Evolutionary conservation across 2,113 vertebrate species (phyloP).

Genomic region (Athene cunicularia): DNA sequence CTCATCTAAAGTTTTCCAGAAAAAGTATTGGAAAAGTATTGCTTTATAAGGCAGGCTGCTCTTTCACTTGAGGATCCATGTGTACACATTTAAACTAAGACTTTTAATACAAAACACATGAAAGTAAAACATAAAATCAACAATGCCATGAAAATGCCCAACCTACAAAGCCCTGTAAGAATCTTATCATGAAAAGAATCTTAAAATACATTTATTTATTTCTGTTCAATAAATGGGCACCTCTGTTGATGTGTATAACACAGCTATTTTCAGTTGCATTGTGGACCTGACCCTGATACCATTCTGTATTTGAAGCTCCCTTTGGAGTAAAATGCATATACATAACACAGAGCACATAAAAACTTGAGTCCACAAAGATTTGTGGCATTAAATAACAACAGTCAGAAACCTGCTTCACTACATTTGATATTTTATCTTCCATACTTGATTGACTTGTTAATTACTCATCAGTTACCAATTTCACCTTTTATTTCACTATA

Average conservation of each 20-base stretch:
- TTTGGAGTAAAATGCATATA: not conserved
- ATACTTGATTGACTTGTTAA: not conserved
- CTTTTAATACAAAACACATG: not conserved
- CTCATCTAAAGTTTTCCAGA: not conserved
- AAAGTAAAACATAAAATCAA: not conserved
- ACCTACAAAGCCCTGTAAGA: not conserved
- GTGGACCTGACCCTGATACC: not conserved
- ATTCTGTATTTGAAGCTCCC: not conserved
- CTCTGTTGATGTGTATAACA: not conserved
- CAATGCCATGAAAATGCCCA: not conserved
- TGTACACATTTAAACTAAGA: not conserved
- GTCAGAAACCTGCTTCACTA: not conserved
- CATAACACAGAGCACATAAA: not conserved
- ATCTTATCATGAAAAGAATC: not conserved
- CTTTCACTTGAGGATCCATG: not conserved
- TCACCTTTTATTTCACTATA: conserved; percentile 13
- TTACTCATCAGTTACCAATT: conserved; percentile 37
- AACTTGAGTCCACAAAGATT: not conserved
- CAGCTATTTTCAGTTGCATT: not conserved
- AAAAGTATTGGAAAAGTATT: not conserved
- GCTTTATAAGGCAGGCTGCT: not conserved
- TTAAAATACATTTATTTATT: not conserved
- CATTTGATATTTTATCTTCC: not conserved
- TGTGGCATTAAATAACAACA: not conserved
- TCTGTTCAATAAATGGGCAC: not conserved